These are phyloP conservation scores for Dryas iulia DNA, from an alignment of 1,140 invertebrate genomes.

Conservation along the genomic window DNA sequence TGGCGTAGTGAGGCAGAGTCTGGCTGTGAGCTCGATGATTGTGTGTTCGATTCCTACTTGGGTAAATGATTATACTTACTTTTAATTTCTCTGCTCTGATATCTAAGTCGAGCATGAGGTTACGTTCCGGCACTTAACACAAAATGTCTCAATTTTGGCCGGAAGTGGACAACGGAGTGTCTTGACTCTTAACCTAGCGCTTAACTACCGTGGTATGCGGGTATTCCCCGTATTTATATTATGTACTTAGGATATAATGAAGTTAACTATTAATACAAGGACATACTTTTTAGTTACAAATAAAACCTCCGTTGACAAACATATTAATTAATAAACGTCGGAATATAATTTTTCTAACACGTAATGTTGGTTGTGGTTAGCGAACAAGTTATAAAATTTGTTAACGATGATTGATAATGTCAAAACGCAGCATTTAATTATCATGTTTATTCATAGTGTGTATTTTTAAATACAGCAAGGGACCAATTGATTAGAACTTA, in stretches of 20 bases:
- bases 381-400: slow-evolving; percentile 32
- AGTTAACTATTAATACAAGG: background rate
- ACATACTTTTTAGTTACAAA: background rate
- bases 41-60: too few species aligned
- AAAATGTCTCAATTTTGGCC: too few species aligned
- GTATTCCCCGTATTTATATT: too few species aligned
- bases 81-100: too few species aligned
- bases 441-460: slow-evolving; percentile 23
- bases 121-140: too few species aligned
- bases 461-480: slow-evolving; percentile 19
- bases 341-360: slow-evolving; percentile 9
- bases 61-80: too few species aligned
- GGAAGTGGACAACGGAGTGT: too few species aligned
- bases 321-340: slow-evolving; percentile 26
- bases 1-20: too few species aligned
- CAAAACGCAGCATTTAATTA: slow-evolving; percentile 28
- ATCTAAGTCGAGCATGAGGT: too few species aligned
- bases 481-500: background rate
- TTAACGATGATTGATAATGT: slow-evolving; percentile 36
- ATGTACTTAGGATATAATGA: background rate
- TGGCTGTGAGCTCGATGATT: too few species aligned
- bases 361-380: slow-evolving; percentile 9
- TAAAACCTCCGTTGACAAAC: background rate
- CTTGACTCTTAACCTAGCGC: too few species aligned
- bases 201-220: too few species aligned